Conservation (phyloP, 2,113 vertebrate genomes). For the Indri indri region DNA sequence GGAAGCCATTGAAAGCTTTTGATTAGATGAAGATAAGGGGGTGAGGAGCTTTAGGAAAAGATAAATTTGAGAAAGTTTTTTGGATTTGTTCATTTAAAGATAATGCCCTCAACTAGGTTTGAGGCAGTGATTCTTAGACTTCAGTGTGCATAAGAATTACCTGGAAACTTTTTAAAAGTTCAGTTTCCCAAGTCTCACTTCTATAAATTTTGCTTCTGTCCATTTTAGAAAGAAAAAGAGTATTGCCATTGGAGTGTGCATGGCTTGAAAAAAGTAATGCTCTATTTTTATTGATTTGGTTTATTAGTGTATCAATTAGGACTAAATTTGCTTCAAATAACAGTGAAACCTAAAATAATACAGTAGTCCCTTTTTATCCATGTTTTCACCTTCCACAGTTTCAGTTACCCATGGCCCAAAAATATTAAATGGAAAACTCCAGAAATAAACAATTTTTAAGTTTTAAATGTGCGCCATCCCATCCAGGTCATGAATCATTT, state of each 20-base stretch:
- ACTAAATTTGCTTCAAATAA: conserved; percentile 32
- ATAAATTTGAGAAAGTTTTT: not conserved
- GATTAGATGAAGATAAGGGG: not conserved
- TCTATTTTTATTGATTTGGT: not conserved
- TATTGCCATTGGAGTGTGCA: not conserved
- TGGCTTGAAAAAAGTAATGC: conserved; percentile 11
- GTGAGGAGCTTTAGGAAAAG: not conserved
- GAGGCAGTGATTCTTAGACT: not conserved
- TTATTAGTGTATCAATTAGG: conserved; percentile 20
- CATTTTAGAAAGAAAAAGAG: conserved; percentile 31
- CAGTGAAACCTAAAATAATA: conserved; percentile 21
- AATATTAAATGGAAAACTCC: not conserved
- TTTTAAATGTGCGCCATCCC: not conserved
- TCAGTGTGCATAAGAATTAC: not conserved
- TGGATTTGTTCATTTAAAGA: not conserved
- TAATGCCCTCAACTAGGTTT: not conserved
- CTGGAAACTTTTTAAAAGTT: not conserved
- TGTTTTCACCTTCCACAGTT: not conserved
- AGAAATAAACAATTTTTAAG: not conserved
- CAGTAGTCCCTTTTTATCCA: not conserved
- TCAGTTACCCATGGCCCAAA: not conserved
- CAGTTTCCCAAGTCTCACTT: not conserved
- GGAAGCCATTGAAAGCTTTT: not conserved
- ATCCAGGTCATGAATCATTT: not conserved
- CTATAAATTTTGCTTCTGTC: not conserved